Evolutionary conservation across 1,140 invertebrate genomes (phyloP), one percentile per base, ranked within the genome.

Genomic region (Thaumetopoea pityocampa): DNA sequence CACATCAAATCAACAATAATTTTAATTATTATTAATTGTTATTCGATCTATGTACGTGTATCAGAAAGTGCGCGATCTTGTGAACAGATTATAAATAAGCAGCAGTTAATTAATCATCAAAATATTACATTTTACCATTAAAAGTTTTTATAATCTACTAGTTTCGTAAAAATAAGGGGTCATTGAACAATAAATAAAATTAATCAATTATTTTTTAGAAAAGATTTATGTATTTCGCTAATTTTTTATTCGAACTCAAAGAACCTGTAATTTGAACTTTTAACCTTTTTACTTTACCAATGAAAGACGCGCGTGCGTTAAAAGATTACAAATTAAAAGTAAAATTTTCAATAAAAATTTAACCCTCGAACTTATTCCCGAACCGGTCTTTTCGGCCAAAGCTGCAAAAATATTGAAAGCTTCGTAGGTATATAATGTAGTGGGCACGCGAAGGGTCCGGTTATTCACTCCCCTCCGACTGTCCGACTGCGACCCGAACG

Each of bases 281-380:
- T 50, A 50, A 50, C 47, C 47, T 43, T 43, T 51, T 68, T 55
- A 68, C 59, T 61, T 65, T 55, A 48, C 34, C 56, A 63, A 51
- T 46, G 40, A 47, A n/a, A n/a, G n/a, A 55, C 28, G 51, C 63
- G 43, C 67, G 67, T 59, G 63, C 48, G 53, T 51, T 48, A 32
- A 53, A 67, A 80, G n/a, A 67, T 78, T 60, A 70, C 61, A 83
- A 83, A 81, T 83, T 73, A 83, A 62, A 67, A 70, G 73, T 79
- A 71, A 83, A 79, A 77, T 77, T 77, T 69, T 58, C 65, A 67
- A 74, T 70, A 71, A 63, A n/a, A 29, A 51, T 33, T 0, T 19
- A 42, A 54, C 46, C 61, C 57, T 43, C 24, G 14, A 8, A 1
- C n/a, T n/a, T n/a, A n/a, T n/a, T n/a, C n/a, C n/a, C 6, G 20